Percentiles rank a stretch among this genome's conserved stretches.
These are phyloP conservation scores for Hemibagrus wyckioides DNA, from an alignment of 2,113 vertebrate genomes.

Conservation along the genomic window DNA sequence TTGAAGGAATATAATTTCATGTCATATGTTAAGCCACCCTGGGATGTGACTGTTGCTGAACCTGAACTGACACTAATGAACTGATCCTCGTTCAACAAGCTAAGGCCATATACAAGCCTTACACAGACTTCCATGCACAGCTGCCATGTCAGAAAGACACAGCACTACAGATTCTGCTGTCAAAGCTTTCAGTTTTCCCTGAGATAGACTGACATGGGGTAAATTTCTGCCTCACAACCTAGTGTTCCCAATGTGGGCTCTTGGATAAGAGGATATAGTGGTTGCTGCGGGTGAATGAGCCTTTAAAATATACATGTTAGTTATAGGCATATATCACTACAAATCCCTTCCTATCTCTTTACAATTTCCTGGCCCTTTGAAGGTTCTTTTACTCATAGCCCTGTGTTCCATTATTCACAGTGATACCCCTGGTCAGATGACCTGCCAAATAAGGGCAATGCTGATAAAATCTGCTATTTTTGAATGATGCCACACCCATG, in stretches of 20 bases:
- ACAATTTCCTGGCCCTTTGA: neutral
- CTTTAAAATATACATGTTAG: neutral
- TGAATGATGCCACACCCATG: neutral
- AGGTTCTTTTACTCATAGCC: neutral
- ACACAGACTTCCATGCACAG: neutral
- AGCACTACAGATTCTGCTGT: neutral
- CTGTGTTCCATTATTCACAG: neutral
- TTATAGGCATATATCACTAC: neutral
- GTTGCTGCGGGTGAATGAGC: neutral
- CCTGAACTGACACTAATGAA: constrained; percentile 10
- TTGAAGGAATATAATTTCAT: neutral
- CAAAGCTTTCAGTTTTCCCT: neutral
- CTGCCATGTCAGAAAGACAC: neutral
- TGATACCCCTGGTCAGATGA: neutral
- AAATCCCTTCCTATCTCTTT: neutral
- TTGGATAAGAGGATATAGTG: neutral
- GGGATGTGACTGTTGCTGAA: neutral
- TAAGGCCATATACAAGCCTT: neutral
- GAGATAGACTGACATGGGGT: neutral
- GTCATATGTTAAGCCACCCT: constrained; percentile 6
- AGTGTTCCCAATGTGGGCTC: neutral
- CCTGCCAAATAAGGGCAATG: neutral
- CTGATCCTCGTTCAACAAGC: neutral
- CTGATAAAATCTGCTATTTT: neutral
- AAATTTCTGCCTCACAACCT: neutral